phyloP scores from a whole-genome alignment of 2,113 vertebrate genomes.

The Alces alces region DNA sequence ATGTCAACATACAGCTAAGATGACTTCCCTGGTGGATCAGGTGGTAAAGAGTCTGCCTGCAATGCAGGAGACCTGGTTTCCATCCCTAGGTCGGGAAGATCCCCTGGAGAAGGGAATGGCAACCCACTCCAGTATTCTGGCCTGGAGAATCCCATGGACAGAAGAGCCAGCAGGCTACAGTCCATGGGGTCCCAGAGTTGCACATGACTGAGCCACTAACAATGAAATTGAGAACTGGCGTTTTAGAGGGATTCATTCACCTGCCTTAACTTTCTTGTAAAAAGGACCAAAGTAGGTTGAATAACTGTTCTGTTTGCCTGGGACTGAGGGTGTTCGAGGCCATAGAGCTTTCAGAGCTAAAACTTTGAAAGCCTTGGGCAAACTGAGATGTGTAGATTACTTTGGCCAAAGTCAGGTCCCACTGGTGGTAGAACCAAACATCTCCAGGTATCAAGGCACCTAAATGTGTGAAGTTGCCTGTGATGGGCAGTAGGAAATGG shows the following conservation, averaged over 20 bases:
- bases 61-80: neutral
- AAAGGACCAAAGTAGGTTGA: neutral
- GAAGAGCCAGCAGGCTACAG: neutral
- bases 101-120: neutral
- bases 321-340: neutral
- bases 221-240: neutral
- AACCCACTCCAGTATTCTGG: neutral
- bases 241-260: neutral
- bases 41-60: neutral
- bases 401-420: neutral
- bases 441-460: neutral
- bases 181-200: neutral
- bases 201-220: neutral
- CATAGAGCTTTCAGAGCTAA: neutral
- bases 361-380: neutral
- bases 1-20: neutral
- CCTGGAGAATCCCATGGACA: neutral
- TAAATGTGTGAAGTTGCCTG: rapidly evolving
- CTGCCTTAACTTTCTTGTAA: neutral
- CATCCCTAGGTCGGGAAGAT: neutral
- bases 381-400: neutral
- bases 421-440: neutral
- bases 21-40: neutral
- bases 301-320: neutral
- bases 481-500: neutral